Base-by-base conservation (phyloP, 2,797 vertebrate genomes). In the Triplophysa yarkandensis region DNA sequence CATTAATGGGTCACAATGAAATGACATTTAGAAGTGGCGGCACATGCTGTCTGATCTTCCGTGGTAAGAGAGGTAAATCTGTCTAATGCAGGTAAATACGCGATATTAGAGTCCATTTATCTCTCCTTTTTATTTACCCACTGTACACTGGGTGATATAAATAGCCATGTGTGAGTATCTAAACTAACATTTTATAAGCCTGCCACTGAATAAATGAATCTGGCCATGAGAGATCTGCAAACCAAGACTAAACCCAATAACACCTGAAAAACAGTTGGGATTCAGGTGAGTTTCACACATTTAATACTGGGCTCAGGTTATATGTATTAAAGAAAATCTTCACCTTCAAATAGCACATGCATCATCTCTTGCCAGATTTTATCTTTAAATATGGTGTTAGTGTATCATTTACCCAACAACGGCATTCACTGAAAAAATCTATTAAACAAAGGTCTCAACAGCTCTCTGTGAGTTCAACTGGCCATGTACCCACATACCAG, bases 41-140 rank as follows among this genome's bases (percentile, higher is more conserved):
- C 21, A 16, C n/a, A 57, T 36, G 30, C 2, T 4, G 43, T 4
- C 19, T 27, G 30, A 62, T 62, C 69, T 71, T 62, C 34, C 61
- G 55, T 5, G 41, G n/a, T 60, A 55, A 60, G n/a, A 11, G 13
- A n/a, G 50, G 21, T 50, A n/a, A 36, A 71, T 36, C 9, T 70
- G 41, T 28, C n/a, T 13, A 6, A 2, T 17, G 39, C 17, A 61
- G 41, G 41, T 70, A 58, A 70, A 30, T 21, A 4, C 16, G 3
- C 13, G 11, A 48, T 55, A 71, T 71, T 71, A 71, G 41, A 71
- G 39, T 34, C 19, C 55, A 70, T 60, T 70, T 70, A 70, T 60
- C 14, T 28, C 46, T 71, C 55, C 48, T 41, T 61, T 19, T 48
- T 71, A 34, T 71, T 71, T 60, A 71, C 28, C 23, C 19, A 19